These are phyloP conservation scores for Palythoa grandiflora DNA, from an alignment of 92 coral and sea anemone species.

Conservation along the genomic window DNA sequence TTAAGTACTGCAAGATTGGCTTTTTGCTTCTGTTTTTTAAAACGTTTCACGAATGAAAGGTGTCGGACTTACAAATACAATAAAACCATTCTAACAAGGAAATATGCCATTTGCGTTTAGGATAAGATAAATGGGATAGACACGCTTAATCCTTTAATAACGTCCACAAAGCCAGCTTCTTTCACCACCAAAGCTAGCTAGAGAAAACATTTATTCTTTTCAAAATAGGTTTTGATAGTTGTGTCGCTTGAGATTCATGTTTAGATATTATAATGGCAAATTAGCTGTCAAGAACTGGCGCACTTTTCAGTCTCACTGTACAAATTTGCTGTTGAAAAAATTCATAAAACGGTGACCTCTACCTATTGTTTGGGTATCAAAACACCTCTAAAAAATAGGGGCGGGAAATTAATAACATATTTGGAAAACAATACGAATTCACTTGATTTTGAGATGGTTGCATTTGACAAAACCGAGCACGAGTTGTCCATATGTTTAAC, in stretches of 20 bases:
- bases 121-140: neutral
- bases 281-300: neutral
- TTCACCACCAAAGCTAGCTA: neutral
- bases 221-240: neutral
- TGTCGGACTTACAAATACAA: neutral
- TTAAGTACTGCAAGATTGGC: neutral
- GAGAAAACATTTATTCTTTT: neutral
- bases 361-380: constrained; percentile 7
- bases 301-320: neutral
- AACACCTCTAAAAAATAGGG: constrained; percentile 9
- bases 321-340: constrained; percentile 11
- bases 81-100: neutral
- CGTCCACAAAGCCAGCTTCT: neutral
- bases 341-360: neutral
- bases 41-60: neutral
- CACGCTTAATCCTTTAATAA: no score
- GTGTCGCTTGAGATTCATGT: neutral
- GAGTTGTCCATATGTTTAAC: constrained; percentile 9
- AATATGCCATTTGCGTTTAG: neutral
- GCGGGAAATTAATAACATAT: constrained; percentile 6
- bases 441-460: neutral
- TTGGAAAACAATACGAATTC: neutral
- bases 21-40: neutral
- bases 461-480: neutral
- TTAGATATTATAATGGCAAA: neutral